phyloP scores from a whole-genome alignment of 1,140 invertebrate species.

The Macrobrachium rosenbergii region DNA sequence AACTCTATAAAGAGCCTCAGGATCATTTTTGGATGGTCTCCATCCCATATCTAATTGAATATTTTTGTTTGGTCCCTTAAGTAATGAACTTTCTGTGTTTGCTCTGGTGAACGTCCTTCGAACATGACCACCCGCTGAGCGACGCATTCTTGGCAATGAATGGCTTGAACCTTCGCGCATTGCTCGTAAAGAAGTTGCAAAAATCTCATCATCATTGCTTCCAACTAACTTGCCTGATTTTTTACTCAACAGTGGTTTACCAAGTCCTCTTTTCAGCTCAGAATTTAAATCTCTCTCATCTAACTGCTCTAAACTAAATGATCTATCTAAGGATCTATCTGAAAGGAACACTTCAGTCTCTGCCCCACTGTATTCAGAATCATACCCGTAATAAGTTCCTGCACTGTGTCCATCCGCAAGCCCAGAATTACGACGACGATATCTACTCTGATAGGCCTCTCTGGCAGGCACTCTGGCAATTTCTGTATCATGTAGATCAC shows the following conservation, averaged over 20 bases:
- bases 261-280: conserved; percentile 26
- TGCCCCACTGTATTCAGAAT: conserved; percentile 66
- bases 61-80: conserved; percentile 30
- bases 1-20: conserved; percentile 30
- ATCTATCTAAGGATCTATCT: conserved; percentile 61
- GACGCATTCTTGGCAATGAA: conserved; percentile 49
- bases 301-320: conserved; percentile 57
- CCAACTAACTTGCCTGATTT: neutral
- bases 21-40: conserved; percentile 51
- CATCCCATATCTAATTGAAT: conserved; percentile 26
- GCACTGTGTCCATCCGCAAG: conserved; percentile 59
- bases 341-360: conserved; percentile 66
- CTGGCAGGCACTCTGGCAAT: neutral
- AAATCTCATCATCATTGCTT: conserved; percentile 1
- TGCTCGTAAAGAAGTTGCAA: conserved; percentile 8
- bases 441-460: conserved; percentile 34
- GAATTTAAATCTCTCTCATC: conserved; percentile 26
- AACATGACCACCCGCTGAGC: conserved; percentile 15
- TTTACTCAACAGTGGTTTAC: neutral
- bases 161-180: conserved; percentile 51
- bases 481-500: conserved; percentile 30
- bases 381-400: conserved; percentile 66
- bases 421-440: conserved; percentile 52
- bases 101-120: conserved; percentile 45
- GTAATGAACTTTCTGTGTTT: conserved; percentile 52